These are phyloP conservation scores for Ceramica pisi DNA, from an alignment of 2,888 invertebrate species.

Conservation along the genomic window DNA sequence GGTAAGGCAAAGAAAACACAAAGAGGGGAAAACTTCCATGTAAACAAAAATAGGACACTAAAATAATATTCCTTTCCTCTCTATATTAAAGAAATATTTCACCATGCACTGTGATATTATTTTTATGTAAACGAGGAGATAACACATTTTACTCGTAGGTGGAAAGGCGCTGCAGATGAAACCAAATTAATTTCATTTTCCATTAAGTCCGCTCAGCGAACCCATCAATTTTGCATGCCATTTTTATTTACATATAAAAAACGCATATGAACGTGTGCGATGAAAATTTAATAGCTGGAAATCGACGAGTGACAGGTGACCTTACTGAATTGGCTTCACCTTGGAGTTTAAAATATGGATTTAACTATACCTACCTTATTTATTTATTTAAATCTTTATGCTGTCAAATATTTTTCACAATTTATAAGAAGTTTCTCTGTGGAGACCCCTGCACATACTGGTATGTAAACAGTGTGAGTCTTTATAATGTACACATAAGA, in stretches of 20 bases:
- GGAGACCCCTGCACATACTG: too few relatives aligned
- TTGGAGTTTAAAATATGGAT: not conserved
- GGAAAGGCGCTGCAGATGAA: not conserved
- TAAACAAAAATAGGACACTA: too few relatives aligned
- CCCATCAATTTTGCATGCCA: not conserved
- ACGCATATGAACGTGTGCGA: not conserved
- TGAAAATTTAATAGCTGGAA: not conserved
- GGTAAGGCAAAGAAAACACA: too few relatives aligned
- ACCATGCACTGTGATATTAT: not conserved
- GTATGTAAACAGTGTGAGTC: too few relatives aligned
- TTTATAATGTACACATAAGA: too few relatives aligned
- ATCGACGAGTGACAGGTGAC: not conserved
- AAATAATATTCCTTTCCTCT: too few relatives aligned
- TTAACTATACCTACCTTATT: not conserved
- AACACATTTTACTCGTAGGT: not conserved
- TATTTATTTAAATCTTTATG: too few relatives aligned
- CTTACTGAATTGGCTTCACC: not conserved
- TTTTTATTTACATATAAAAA: constrained; percentile 4
- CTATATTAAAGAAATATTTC: too few relatives aligned
- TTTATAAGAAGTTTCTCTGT: too few relatives aligned
- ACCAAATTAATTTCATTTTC: constrained; percentile 24
- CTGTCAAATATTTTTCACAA: too few relatives aligned
- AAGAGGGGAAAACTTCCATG: too few relatives aligned
- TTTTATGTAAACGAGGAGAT: constrained; percentile 4
- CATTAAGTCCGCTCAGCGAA: not conserved